Evolutionary conservation across 2,888 invertebrate genomes (phyloP), one percentile per base, ranked within the genome.

Genomic region (Metellina segmentata): DNA sequence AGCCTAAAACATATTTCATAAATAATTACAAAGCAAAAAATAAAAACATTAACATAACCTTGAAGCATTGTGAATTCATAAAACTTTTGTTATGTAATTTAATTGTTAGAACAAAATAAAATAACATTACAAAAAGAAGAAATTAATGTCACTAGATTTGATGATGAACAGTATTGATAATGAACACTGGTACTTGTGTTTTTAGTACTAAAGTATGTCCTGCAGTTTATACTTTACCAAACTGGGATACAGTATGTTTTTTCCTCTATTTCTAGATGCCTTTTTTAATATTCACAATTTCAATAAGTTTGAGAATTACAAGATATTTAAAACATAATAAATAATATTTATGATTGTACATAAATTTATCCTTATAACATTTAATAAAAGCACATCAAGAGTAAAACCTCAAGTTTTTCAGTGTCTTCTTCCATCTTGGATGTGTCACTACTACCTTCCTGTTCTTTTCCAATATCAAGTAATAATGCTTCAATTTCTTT

Each of bases 401-500:
- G n/a, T 19, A 71, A 34, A 71, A 81, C 81, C 61, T 81, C 20
- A 7, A 70, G 19, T 78, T 74, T 88, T 19, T 61, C 11, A 7
- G 34, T 81, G 34, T 71, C 69, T 9, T 49, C 51, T 16, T 72
- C 75, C 69, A 49, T 48, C 20, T 74, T 51, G 5, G 61, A 61
- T 16, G 61, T n/a, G n/a, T n/a, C 11, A 75, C 69, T 74, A 13
- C 13, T 19, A 16, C 72, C 81, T 69, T 69, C 72, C 8, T 74
- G 81, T 16, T 89, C 88, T 0, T 49, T 20, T 16, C 81, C 88
- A 51, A 89, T 74, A 51, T 89, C 88, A 9, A 89, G 69, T 19
- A 89, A 69, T 74, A 89, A 81, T 19, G 88, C 20, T 48, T 89
- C 81, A 19, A 89, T 89, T 81, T 89, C 81, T 51, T 89, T 81